Evolutionary conservation across 1,140 invertebrate species (phyloP).

Genomic region (Monochamus saltuarius): DNA sequence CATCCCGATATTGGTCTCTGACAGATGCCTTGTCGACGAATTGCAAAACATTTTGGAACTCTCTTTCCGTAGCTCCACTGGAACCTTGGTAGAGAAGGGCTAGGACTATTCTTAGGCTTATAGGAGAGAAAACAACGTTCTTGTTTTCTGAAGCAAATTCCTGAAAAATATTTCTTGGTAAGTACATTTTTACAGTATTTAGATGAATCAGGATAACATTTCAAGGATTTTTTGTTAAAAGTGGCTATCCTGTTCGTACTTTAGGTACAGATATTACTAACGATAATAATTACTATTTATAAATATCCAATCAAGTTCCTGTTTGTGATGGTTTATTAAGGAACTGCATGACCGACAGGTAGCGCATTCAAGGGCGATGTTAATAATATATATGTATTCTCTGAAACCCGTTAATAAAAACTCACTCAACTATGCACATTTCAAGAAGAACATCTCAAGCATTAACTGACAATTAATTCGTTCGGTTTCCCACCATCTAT

Average conservation of each 20-base stretch:
- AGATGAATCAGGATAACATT: too few relatives aligned
- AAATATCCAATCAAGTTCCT: too few relatives aligned
- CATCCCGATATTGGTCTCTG: constrained; percentile 51
- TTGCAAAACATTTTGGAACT: constrained; percentile 60
- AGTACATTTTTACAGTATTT: too few relatives aligned
- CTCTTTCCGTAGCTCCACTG: constrained; percentile 61
- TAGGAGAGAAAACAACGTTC: constrained; percentile 77
- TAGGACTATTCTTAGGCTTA: constrained; percentile 75
- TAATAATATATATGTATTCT: neutral
- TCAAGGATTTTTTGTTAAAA: too few relatives aligned
- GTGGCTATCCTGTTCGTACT: too few relatives aligned
- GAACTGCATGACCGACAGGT: too few relatives aligned
- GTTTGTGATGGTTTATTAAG: too few relatives aligned
- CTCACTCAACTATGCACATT: neutral
- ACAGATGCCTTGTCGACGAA: constrained; percentile 57
- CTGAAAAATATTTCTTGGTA: constrained; percentile 5
- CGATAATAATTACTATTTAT: too few relatives aligned
- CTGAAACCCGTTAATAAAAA: neutral
- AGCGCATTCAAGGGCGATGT: too few relatives aligned
- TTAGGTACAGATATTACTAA: too few relatives aligned
- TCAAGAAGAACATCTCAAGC: neutral
- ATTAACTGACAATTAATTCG: neutral
- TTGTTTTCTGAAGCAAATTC: constrained; percentile 43
- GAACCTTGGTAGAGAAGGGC: constrained; percentile 73
- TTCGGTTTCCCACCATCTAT: neutral